Percentiles rank a stretch among this genome's conserved stretches.
Conservation (phyloP, 2,797 vertebrate species). For the Podargus strigoides region DNA sequence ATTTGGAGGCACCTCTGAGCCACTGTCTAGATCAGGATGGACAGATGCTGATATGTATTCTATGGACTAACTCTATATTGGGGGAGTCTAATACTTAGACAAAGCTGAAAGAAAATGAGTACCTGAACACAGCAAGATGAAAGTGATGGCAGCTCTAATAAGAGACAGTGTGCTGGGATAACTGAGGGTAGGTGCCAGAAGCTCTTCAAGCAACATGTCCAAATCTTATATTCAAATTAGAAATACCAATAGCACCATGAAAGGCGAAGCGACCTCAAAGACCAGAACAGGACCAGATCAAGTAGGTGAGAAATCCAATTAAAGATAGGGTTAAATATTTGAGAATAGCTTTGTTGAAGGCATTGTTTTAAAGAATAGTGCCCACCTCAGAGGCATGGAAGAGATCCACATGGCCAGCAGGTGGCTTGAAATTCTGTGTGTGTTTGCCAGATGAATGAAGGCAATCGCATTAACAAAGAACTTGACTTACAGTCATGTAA, state of each 20-base stretch:
- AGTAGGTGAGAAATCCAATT: not conserved
- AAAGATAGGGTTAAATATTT: not conserved
- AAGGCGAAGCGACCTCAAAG: not conserved
- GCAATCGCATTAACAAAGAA: not conserved
- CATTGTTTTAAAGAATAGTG: not conserved
- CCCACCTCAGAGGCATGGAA: not conserved
- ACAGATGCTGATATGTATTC: not conserved
- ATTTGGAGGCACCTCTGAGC: not conserved
- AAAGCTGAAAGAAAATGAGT: not conserved
- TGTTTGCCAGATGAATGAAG: not conserved
- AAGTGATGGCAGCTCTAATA: not conserved
- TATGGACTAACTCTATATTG: not conserved
- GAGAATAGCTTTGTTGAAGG: not conserved
- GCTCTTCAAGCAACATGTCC: not conserved
- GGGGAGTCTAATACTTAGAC: not conserved
- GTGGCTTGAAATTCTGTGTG: not conserved
- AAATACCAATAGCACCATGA: not conserved
- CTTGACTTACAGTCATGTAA: not conserved
- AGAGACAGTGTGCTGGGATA: not conserved
- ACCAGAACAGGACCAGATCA: not conserved
- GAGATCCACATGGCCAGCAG: not conserved
- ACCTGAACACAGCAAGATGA: not conserved
- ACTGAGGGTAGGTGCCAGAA: not conserved
- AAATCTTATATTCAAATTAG: not conserved
- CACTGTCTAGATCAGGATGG: not conserved